Conservation (phyloP, 2,113 vertebrate species). For the Morone chrysops region DNA sequence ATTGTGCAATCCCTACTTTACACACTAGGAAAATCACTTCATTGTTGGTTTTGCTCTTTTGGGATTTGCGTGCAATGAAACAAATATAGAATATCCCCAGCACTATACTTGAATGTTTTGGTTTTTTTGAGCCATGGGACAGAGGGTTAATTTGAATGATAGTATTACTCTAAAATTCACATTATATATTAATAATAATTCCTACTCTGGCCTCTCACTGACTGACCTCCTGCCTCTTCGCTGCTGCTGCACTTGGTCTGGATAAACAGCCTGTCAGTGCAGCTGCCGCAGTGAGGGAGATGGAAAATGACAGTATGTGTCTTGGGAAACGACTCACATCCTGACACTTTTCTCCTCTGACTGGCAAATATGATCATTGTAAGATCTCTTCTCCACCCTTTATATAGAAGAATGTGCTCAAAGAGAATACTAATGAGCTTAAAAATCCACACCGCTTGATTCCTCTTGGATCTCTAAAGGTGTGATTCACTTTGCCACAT, state of each 20-base stretch:
- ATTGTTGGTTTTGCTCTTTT: not conserved
- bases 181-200: no score
- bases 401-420: slow-evolving; percentile 53
- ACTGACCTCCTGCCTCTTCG: slow-evolving; percentile 46
- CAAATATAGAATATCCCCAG: not conserved
- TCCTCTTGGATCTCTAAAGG: slow-evolving; percentile 40
- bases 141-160: slow-evolving; percentile 21
- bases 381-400: slow-evolving; percentile 52
- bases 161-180: not conserved
- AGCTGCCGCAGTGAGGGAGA: slow-evolving; percentile 57
- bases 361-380: slow-evolving; percentile 72
- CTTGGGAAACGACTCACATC: slow-evolving; percentile 60
- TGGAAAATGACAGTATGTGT: slow-evolving; percentile 64
- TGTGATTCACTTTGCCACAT: slow-evolving; percentile 53
- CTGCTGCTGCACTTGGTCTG: slow-evolving; percentile 43
- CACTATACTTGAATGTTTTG: not conserved
- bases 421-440: slow-evolving; percentile 63
- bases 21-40: not conserved
- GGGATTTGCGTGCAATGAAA: not conserved
- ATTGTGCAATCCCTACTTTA: no score
- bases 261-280: slow-evolving; percentile 65
- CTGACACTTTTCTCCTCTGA: slow-evolving; percentile 68
- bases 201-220: slow-evolving; percentile 14
- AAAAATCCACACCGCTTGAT: slow-evolving; percentile 42
- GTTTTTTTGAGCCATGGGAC: not conserved